Evolutionary conservation across 2,797 vertebrate species (phyloP), one percentile per base, ranked within the genome.

Genomic region (Margarornis squamiger): DNA sequence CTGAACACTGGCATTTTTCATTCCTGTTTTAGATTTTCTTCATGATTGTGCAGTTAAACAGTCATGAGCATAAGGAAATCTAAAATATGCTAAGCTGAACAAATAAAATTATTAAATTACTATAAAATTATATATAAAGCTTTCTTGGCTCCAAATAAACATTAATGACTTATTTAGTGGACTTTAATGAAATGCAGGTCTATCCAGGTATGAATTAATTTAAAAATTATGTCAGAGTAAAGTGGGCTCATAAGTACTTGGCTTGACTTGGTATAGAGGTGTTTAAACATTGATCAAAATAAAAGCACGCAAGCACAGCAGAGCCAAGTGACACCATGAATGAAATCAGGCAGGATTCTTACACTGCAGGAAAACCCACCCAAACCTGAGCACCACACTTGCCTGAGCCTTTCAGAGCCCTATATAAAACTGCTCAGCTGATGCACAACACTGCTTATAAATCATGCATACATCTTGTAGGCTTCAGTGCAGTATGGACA

Each of bases 1-100:
- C 89, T 89, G 92, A 97, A 94, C 95, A 95, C 70, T 34, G 61
- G 91, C 82, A 96, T 97, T 97, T 97, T 97, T 97, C 96, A 97
- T 92, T 94, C 95, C 96, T 97, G 94, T 77, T 97, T 95, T 91
- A 94, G 68, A 75, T 96, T 97, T 97, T 92, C 95, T 96, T 95
- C 93, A 82, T 63, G 91, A 93, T 84, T 91, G 82, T 96, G 78
- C 74, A 92, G 92, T 49, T 59, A 93, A 88, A 14, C 14, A 86
- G 67, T 36, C 32, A 61, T 54, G 39, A 92, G 26, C 36, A 36
- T 30, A 85, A 82, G 71, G 85, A 94, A 94, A 91, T 36, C 32
- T 89, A 58, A 91, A 87, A 87, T 91, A 86, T 7, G 10, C 10
- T 74, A 82, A 94, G 54, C 36, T 61, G 67, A 85, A 82, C 13